These are phyloP conservation scores for Myrmecophaga tridactyla DNA, from an alignment of 2,113 vertebrate species.

Conservation along the genomic window DNA sequence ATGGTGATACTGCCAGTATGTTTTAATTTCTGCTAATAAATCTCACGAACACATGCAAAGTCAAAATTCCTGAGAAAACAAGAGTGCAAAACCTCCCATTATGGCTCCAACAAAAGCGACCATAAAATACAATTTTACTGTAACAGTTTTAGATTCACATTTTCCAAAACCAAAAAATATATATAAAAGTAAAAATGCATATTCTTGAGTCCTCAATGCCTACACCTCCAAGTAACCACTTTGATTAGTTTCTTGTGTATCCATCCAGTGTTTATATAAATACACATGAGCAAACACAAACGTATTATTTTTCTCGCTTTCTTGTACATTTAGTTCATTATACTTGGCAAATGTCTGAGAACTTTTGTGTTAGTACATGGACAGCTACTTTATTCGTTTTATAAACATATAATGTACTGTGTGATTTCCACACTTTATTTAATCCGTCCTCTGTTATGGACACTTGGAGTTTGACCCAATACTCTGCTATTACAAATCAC, in stretches of 20 bases:
- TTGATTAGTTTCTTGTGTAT: not conserved
- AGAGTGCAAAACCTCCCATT: not conserved
- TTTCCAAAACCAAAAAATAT: conserved; percentile 4
- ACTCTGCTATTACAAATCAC: not conserved
- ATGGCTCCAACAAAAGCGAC: not conserved
- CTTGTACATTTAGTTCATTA: not conserved
- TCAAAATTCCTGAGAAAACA: not conserved
- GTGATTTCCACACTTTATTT: not conserved
- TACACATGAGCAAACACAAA: not conserved
- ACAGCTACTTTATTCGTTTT: not conserved
- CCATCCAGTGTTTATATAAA: not conserved
- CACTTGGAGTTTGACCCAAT: not conserved
- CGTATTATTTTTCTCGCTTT: not conserved
- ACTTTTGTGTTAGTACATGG: not conserved
- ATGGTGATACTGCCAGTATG: not conserved
- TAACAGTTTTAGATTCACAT: not conserved
- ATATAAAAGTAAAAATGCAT: not conserved
- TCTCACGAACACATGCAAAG: not conserved
- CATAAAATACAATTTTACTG: not conserved
- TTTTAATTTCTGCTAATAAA: not conserved
- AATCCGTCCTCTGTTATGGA: not conserved
- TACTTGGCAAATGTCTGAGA: not conserved
- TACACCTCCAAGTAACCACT: not conserved
- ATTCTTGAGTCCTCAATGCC: not conserved
- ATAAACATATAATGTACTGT: not conserved